Evolutionary conservation across 2,797 vertebrate species (phyloP), one percentile per base, ranked within the genome.

Genomic region (Trematomus bernacchii): DNA sequence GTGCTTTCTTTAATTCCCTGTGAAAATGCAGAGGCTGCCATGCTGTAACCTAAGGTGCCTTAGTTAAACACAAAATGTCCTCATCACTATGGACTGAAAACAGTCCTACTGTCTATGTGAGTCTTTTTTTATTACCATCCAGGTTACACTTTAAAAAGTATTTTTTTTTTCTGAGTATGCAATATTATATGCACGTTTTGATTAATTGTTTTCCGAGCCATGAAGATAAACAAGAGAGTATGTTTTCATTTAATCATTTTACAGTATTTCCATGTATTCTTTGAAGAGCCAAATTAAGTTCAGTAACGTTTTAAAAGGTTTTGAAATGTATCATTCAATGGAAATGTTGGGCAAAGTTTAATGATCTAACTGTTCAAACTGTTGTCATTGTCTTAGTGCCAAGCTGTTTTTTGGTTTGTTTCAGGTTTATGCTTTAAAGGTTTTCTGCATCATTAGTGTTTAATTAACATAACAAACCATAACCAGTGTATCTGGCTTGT

Each of bases 41-140:
- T 51, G 42, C 63, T 83, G 57, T 63, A 43, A 59, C 54, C 69
- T 60, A 40, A 78, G 77, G 89, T 93, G 92, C 92, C 92, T 93
- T 84, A 82, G 30, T 72, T 69, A 18, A 65, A 65, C 10, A 33
- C 13, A 44, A 16, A 58, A 27, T 57, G 27, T 54, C 16, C 10
- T 61, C 19, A 42, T 48, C 23, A 54, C 12, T 37, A 23, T 71
- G 21, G 33, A 33, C 47, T 18, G 19, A 68, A 66, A 53, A 27
- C 27, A 70, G 19, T 12, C 19, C 46, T 50, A 1, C n/a, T 54
- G 58, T 37, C 15, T 43, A 1, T 2, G 3, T 66, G 21, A 55
- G 6, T 50, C 19, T 42, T 59, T 37, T 27, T 66, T 15, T 2
- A 30, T 59, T 27, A 37, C 57, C 30, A 60, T 33, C 59, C 16